These are phyloP conservation scores for Eupelmus urozonus DNA, from an alignment of 2,888 invertebrate genomes.

Conservation along the genomic window DNA sequence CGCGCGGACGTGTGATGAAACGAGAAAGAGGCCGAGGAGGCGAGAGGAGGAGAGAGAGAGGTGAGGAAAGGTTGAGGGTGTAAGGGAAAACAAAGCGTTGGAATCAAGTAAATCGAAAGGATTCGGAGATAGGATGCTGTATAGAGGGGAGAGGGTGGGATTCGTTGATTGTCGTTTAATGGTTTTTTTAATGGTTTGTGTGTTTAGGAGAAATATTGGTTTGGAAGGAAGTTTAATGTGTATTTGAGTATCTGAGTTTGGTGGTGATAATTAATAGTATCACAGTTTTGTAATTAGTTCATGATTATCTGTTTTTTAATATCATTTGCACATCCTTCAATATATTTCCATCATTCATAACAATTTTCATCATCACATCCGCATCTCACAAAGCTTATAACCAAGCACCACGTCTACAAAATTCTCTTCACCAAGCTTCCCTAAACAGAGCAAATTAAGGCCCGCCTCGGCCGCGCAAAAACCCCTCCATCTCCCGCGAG, in stretches of 20 bases:
- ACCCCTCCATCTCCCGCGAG: background rate
- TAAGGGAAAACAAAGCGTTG: constrained; percentile 49
- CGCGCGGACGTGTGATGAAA: constrained; percentile 57
- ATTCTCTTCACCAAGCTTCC: background rate
- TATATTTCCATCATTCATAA: background rate
- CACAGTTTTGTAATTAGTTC: no score
- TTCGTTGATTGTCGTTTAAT: background rate
- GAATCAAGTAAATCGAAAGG: constrained; percentile 47
- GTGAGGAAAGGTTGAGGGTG: constrained; percentile 58
- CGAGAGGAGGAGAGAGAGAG: constrained; percentile 18
- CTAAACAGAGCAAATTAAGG: constrained; percentile 35
- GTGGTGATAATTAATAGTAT: background rate
- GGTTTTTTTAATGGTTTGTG: background rate
- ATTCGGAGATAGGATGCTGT: background rate
- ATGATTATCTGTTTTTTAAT: background rate
- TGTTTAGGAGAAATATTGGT: background rate
- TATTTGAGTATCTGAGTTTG: no score
- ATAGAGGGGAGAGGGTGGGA: background rate
- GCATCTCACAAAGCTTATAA: no score
- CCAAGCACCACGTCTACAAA: no score
- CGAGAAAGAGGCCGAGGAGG: constrained; percentile 46
- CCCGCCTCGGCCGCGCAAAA: background rate
- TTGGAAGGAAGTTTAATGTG: no score
- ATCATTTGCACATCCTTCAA: background rate
- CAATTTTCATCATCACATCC: no score